Base-by-base conservation (phyloP, 2,113 vertebrate species). In the Excalfactoria chinensis region DNA sequence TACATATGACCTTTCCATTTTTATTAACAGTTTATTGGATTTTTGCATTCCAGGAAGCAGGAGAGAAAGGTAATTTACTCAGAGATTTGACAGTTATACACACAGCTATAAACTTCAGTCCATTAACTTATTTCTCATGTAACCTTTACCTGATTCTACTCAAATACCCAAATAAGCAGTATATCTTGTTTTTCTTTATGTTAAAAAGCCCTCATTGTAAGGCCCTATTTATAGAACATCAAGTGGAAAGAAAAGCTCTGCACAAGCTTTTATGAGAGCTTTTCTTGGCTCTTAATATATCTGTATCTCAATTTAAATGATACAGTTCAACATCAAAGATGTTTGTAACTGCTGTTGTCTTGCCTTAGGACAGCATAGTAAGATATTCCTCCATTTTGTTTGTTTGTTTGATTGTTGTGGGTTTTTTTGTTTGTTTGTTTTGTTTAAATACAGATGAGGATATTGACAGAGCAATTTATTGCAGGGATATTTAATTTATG, bases 21-120 rank as follows among this genome's bases (percentile, higher is more conserved):
- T 97, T 97, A 98, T 98, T 97, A 98, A 97, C 91, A 97, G 96
- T 97, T 97, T 98, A 98, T 98, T 98, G 97, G 95, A 97, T 97
- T 98, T 97, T 97, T 97, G 93, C 96, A 98, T 97, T 95, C 88
- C 75, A 96, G 87, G 71, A 93, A 96, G 89, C 71, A 97, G 89
- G 97, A 97, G 94, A 97, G 95, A 97, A 97, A 97, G 91, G 95
- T 97, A 98, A 97, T 97, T 98, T 97, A 97, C 97, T 97, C 95
- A 97, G 95, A 97, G 96, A 98, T 97, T 97, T 98, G 96, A 96
- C 96, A 97, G 97, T 97, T 97, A 98, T 96, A 96, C 79, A 97
- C 95, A 97, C 60, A 96, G 96, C 96, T 96, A 97, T 97, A 97
- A 98, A 98, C 96, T 96, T 96, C 89, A 97, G 90, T 96, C 94